Conservation (phyloP, 1,140 invertebrate genomes). For the Nasonia giraulti region DNA sequence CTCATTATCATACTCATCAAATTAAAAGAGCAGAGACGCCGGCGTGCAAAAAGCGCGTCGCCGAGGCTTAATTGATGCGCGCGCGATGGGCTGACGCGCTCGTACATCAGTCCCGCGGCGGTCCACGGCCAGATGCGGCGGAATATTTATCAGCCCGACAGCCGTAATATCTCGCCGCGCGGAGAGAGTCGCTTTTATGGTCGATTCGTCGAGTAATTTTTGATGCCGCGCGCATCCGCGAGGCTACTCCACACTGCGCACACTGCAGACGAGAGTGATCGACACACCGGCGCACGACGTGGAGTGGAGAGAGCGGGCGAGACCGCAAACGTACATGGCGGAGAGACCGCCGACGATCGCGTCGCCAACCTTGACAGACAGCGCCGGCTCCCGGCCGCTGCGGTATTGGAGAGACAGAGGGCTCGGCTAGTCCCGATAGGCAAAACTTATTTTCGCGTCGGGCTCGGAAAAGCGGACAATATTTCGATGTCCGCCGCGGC, state of each 20-base stretch:
- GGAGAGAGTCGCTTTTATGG: background rate
- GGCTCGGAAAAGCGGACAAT: background rate
- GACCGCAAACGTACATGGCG: background rate
- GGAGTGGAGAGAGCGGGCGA: background rate
- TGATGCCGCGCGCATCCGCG: background rate
- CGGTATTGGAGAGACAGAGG: background rate
- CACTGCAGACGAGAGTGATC: background rate
- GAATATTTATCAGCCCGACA: background rate
- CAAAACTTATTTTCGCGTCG: conserved; percentile 1
- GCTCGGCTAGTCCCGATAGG: background rate
- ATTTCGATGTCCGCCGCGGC: background rate
- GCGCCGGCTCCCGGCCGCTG: background rate
- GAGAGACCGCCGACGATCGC: background rate
- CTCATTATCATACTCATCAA: too few relatives aligned
- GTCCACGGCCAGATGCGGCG: background rate
- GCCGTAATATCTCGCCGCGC: background rate
- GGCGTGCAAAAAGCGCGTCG: too few relatives aligned
- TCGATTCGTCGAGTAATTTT: background rate
- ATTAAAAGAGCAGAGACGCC: too few relatives aligned
- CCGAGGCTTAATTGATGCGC: too few relatives aligned
- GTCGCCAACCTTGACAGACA: background rate
- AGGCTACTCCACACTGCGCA: background rate
- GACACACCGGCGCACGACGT: background rate
- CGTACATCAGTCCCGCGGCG: background rate
- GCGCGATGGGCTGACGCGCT: too few relatives aligned